phyloP scores from a whole-genome alignment of 2,888 invertebrate species.

The Sericinus montela region DNA sequence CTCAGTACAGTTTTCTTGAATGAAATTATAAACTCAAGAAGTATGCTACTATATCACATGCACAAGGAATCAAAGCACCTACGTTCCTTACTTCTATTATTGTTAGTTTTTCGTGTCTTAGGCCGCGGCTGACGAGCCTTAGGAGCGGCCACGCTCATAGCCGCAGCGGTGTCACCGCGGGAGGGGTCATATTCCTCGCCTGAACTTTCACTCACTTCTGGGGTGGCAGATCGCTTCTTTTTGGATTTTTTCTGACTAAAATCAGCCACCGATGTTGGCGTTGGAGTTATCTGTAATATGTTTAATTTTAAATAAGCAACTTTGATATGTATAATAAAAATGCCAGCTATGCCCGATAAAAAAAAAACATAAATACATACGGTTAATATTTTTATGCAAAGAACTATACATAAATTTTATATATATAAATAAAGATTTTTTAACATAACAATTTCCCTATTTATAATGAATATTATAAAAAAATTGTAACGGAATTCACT shows the following conservation, averaged over 20 bases:
- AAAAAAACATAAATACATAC: no score
- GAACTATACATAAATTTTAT: no score
- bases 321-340: no score
- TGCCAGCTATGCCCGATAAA: no score
- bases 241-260: slow-evolving; percentile 67
- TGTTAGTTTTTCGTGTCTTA: slow-evolving; percentile 53
- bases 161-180: slow-evolving; percentile 58
- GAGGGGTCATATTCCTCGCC: slow-evolving; percentile 72
- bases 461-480: no score
- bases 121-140: slow-evolving; percentile 54
- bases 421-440: no score
- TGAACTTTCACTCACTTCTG: slow-evolving; percentile 62
- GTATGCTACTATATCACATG: no score
- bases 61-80: background rate
- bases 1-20: no score
- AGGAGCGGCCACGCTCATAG: slow-evolving; percentile 64
- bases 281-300: slow-evolving; percentile 46
- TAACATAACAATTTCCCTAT: no score
- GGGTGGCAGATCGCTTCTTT: slow-evolving; percentile 64
- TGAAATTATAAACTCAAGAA: no score
- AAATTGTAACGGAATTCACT: no score
- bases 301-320: background rate
- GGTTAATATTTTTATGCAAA: no score
- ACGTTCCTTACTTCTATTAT: slow-evolving; percentile 48
- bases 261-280: slow-evolving; percentile 58